Conservation (phyloP, 2,113 vertebrate genomes). For the Peromyscus polionotus region DNA sequence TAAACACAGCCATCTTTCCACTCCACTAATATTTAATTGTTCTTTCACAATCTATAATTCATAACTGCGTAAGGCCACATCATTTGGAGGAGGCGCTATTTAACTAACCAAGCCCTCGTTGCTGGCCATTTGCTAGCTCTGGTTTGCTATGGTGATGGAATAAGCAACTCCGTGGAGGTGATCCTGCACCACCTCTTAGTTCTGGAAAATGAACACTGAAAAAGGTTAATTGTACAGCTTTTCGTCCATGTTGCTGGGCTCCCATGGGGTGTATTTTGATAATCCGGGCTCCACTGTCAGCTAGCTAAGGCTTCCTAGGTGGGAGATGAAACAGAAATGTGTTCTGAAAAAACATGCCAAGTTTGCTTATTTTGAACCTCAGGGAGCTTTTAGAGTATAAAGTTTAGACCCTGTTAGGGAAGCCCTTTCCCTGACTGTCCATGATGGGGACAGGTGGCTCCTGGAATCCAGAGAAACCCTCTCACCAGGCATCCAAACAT, state of each 20-base stretch:
- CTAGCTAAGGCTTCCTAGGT: not conserved
- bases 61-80: not conserved
- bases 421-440: not conserved
- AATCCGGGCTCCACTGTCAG: not conserved
- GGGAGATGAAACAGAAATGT: not conserved
- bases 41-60: not conserved
- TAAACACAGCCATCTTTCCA: not conserved
- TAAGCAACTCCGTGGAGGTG: rapidly evolving
- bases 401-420: not conserved
- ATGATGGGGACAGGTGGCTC: not conserved
- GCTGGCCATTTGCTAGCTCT: not conserved
- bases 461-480: not conserved
- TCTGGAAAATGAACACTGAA: not conserved
- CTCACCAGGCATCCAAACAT: not conserved
- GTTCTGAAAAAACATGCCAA: not conserved
- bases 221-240: not conserved
- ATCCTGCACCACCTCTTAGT: not conserved
- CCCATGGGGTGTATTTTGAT: not conserved
- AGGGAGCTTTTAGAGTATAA: not conserved
- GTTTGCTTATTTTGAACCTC: not conserved
- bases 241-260: rapidly evolving
- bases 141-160: not conserved
- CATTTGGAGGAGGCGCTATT: not conserved
- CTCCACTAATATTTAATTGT: not conserved
- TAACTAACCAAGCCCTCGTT: not conserved